Conservation (phyloP, 1,140 invertebrate species). For the Idris sp. region DNA sequence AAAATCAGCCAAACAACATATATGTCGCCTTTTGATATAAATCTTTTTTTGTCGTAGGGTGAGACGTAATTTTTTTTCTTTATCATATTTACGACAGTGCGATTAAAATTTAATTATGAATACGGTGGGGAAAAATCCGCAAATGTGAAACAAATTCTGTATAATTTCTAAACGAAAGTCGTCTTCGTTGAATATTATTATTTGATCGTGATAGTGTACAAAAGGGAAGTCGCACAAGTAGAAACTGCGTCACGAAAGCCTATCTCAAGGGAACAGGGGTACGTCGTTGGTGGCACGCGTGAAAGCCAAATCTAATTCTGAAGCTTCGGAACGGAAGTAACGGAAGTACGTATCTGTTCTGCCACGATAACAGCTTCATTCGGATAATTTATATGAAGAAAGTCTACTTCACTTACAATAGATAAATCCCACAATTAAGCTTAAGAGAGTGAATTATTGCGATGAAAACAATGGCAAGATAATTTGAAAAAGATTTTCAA, state of each 20-base stretch:
- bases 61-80: conserved; percentile 9
- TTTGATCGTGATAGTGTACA: conserved; percentile 24
- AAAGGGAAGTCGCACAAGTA: conserved; percentile 31
- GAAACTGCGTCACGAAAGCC: conserved; percentile 40
- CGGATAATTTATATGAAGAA: conserved; percentile 38
- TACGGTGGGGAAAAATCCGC: conserved; percentile 12
- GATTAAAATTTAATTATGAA: conserved; percentile 17
- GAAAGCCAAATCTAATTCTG: conserved; percentile 60
- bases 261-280: conserved; percentile 58
- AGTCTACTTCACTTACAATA: conserved; percentile 20
- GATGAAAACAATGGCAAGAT: conserved; percentile 10
- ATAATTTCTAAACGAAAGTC: conserved; percentile 30
- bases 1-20: conserved; percentile 10
- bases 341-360: conserved; percentile 57
- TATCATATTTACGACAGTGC: conserved; percentile 1
- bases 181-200: conserved; percentile 22
- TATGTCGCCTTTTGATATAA: conserved; percentile 18
- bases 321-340: conserved; percentile 47
- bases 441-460: conserved; percentile 24
- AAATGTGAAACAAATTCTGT: conserved; percentile 28
- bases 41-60: not conserved
- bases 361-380: conserved; percentile 50
- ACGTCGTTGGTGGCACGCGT: conserved; percentile 48
- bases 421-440: conserved; percentile 54
- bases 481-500: too few relatives aligned